Percentiles rank a stretch among this genome's conserved stretches.
Conservation (phyloP, 2,113 vertebrate genomes). For the Sciurus niger region DNA sequence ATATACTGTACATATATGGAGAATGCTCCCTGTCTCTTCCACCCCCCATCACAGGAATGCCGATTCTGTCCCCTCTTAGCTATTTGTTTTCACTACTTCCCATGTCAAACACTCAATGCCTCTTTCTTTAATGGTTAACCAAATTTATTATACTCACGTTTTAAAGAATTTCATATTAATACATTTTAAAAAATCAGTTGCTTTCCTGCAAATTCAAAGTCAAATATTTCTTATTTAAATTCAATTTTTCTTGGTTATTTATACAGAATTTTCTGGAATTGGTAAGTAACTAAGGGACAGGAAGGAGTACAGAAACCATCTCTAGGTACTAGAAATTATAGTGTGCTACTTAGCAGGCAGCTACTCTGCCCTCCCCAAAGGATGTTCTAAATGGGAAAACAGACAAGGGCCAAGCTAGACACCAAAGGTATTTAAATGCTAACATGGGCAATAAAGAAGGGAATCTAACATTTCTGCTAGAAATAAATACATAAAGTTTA, state of each 20-base stretch:
- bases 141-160: conserved; percentile 26
- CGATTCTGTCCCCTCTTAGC: neutral
- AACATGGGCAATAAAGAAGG: conserved; percentile 17
- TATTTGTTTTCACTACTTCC: neutral
- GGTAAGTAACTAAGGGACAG: neutral
- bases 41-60: neutral
- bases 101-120: neutral
- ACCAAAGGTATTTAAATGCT: conserved; percentile 45
- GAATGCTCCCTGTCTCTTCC: neutral
- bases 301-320: neutral
- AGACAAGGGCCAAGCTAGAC: neutral
- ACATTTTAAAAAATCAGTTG: neutral
- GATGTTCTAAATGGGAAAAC: conserved; percentile 9
- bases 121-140: neutral
- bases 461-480: conserved; percentile 8
- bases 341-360: neutral
- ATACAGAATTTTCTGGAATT: conserved; percentile 9
- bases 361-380: conserved; percentile 6
- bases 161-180: neutral
- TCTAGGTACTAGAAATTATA: neutral
- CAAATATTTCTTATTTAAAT: neutral
- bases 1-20: no score
- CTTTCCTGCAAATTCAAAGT: conserved; percentile 42
- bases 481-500: neutral
- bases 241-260: neutral